These are phyloP conservation scores for Calonectris borealis DNA, from an alignment of 2,113 vertebrate species.

Conservation along the genomic window DNA sequence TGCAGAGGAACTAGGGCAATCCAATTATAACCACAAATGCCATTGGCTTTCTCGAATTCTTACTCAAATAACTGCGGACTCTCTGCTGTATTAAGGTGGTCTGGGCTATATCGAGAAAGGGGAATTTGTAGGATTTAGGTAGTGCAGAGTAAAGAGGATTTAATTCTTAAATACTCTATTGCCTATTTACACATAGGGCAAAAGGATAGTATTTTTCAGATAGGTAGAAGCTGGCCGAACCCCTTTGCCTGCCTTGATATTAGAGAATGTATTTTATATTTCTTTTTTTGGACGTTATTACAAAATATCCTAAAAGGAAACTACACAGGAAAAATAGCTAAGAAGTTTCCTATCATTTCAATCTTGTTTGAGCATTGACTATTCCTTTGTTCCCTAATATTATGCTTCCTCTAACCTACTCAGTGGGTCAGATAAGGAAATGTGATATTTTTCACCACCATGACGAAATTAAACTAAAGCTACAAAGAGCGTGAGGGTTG, in stretches of 20 bases:
- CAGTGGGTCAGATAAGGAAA: constrained; percentile 75
- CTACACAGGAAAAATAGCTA: constrained; percentile 43
- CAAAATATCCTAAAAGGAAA: constrained; percentile 21
- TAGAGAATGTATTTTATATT: not conserved
- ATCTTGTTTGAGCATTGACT: constrained; percentile 77
- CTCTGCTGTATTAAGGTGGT: constrained; percentile 56
- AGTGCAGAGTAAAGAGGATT: not conserved
- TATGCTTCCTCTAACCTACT: constrained; percentile 77
- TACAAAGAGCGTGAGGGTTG: not conserved
- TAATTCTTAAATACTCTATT: not conserved
- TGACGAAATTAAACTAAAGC: constrained; percentile 35
- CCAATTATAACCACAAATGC: constrained; percentile 62
- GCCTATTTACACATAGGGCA: not conserved
- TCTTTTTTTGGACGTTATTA: not conserved
- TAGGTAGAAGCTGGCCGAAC: not conserved
- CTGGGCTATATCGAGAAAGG: not conserved
- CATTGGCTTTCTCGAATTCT: constrained; percentile 40
- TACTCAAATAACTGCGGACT: constrained; percentile 20
- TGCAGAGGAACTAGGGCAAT: constrained; percentile 62
- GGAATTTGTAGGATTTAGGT: not conserved
- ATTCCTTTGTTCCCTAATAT: constrained; percentile 77
- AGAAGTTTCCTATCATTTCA: constrained; percentile 48
- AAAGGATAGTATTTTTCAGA: not conserved
- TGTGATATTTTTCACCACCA: constrained; percentile 68
- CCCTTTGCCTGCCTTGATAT: not conserved